A percentile compares a stretch with the other conserved stretches of the same genome.
Conservation (phyloP, 2,888 invertebrate genomes). For the Drosophila recens region DNA sequence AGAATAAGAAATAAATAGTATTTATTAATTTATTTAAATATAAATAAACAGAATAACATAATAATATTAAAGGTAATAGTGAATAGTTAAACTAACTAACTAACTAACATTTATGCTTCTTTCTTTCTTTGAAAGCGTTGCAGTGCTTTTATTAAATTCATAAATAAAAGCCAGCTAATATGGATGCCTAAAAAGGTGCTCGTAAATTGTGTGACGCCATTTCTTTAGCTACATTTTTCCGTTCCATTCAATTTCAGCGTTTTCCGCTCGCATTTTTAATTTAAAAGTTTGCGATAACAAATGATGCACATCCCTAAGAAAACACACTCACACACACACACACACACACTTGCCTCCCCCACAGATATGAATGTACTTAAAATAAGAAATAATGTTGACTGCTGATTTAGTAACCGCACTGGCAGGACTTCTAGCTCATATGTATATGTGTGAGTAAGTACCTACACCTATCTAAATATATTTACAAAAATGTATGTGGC, state of each 20-base stretch:
- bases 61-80: too few relatives aligned
- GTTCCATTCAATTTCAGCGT: conserved; percentile 11
- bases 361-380: conserved; percentile 60
- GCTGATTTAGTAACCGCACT: conserved; percentile 74
- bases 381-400: conserved; percentile 76
- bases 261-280: conserved; percentile 67
- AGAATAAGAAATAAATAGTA: too few relatives aligned
- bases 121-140: too few relatives aligned
- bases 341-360: conserved; percentile 28
- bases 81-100: too few relatives aligned
- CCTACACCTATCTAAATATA: conserved; percentile 32
- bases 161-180: conserved; percentile 72
- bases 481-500: conserved; percentile 26
- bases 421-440: conserved; percentile 14
- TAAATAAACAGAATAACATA: too few relatives aligned
- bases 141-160: conserved; percentile 54
- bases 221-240: conserved; percentile 24
- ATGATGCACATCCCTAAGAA: conserved; percentile 72
- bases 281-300: conserved; percentile 82
- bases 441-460: conserved; percentile 5
- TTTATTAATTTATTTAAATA: too few relatives aligned
- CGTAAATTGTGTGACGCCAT: conserved; percentile 64
- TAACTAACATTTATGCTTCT: too few relatives aligned
- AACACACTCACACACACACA: conserved; percentile 19
- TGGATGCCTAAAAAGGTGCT: conserved; percentile 61